A percentile compares a stretch with the other conserved stretches of the same genome.
Conservation (phyloP, 2,797 vertebrate genomes). For the Microctenopoma steveboyesi region DNA sequence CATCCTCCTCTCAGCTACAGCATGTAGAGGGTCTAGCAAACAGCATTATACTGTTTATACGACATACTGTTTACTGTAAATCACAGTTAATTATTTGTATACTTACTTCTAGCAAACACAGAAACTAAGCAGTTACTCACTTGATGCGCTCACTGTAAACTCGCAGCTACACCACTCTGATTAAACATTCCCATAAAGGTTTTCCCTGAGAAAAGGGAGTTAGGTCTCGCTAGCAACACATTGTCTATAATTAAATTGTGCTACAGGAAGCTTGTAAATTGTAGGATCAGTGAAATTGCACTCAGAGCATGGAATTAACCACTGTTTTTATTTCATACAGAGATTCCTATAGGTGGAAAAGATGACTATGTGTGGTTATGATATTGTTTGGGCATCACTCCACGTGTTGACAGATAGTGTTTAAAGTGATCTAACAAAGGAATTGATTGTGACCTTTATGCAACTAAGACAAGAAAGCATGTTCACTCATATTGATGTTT, state of each 20-base stretch:
- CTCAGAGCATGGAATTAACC: conserved; percentile 57
- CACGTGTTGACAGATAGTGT: background rate
- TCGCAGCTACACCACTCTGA: conserved; percentile 25
- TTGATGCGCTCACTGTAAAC: background rate
- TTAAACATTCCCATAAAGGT: conserved; percentile 54
- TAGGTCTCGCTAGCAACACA: conserved; percentile 60
- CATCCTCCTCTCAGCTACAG: too few species aligned
- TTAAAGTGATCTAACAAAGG: background rate
- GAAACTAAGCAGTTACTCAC: background rate
- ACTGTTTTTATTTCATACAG: conserved; percentile 37
- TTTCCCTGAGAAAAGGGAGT: conserved; percentile 75
- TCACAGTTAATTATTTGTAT: too few species aligned
- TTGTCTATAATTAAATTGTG: conserved; percentile 79
- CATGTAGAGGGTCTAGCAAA: too few species aligned
- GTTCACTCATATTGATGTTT: background rate
- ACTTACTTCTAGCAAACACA: background rate
- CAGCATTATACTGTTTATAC: too few species aligned
- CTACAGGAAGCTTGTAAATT: conserved; percentile 72
- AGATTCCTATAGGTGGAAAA: conserved; percentile 26
- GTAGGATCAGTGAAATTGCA: conserved; percentile 60
- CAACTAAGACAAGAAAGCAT: background rate
- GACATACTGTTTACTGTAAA: too few species aligned
- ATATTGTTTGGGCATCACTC: conserved; percentile 5
- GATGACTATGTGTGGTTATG: conserved; percentile 10
- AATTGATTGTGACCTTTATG: background rate